These are phyloP conservation scores for Ptyas mucosa DNA, from an alignment of 2,113 vertebrate genomes.

Conservation along the genomic window DNA sequence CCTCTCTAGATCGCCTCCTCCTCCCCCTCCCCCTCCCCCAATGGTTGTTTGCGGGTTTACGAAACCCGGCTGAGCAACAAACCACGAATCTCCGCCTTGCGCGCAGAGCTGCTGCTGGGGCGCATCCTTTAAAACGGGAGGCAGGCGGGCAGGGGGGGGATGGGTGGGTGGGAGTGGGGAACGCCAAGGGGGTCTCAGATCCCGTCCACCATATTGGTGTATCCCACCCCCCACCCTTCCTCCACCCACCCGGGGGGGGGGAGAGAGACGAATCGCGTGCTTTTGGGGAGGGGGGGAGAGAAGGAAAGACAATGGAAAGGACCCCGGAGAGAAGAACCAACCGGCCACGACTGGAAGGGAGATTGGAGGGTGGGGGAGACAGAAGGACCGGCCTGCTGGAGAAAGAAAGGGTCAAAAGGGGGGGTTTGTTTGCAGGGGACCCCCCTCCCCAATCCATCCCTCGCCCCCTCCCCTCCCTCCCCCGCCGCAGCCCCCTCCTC, in stretches of 20 bases:
- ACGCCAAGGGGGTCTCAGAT: neutral
- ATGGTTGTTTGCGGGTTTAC: neutral
- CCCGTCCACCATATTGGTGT: neutral
- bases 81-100: neutral
- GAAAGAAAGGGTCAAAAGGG: neutral
- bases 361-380: neutral
- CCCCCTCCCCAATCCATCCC: neutral
- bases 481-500: neutral
- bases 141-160: neutral
- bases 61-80: neutral
- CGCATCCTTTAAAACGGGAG: neutral
- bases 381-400: too few relatives aligned
- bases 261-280: neutral
- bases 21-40: neutral
- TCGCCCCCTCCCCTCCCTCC: neutral
- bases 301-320: neutral
- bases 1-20: neutral
- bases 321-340: neutral
- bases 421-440: neutral
- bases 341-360: neutral
- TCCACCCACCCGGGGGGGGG: too few relatives aligned
- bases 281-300: neutral
- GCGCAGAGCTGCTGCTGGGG: neutral
- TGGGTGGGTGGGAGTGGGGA: accelerated
- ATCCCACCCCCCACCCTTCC: neutral